A percentile compares a stretch with the other conserved stretches of the same genome.
Conservation (phyloP, 2,797 vertebrate species). For the Rhinoraja longicauda region DNA sequence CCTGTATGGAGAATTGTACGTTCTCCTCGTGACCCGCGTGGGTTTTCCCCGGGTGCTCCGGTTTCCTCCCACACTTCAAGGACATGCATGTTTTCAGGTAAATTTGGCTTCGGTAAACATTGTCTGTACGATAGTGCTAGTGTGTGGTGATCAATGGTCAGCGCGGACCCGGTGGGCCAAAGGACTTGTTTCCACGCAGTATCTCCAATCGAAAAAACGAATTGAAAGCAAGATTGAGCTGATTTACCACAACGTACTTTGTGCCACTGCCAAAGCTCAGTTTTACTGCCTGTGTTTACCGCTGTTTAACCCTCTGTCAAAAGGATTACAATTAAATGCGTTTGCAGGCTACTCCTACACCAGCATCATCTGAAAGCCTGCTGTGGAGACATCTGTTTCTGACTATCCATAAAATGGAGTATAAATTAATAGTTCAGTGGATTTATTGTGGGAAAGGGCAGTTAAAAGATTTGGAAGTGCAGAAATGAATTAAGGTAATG, state of each 20-base stretch:
- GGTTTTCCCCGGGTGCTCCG: too few relatives aligned
- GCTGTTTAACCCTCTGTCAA: neutral
- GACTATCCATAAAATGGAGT: neutral
- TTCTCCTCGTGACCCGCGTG: too few relatives aligned
- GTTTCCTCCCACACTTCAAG: too few relatives aligned
- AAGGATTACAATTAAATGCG: too few relatives aligned
- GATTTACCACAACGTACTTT: neutral
- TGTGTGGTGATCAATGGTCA: too few relatives aligned
- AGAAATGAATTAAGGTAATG: neutral
- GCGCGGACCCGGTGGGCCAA: too few relatives aligned
- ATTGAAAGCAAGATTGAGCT: neutral
- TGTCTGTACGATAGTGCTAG: too few relatives aligned
- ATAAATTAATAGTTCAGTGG: neutral
- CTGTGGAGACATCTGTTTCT: neutral
- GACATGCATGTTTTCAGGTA: too few relatives aligned
- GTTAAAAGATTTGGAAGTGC: neutral
- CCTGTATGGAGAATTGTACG: too few relatives aligned
- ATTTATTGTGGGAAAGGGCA: neutral
- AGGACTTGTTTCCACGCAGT: too few relatives aligned
- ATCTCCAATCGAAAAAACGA: too few relatives aligned
- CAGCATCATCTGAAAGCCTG: neutral
- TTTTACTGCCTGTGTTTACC: neutral
- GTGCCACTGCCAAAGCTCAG: neutral
- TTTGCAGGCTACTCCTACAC: neutral
- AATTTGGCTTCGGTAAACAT: too few relatives aligned